Evolutionary conservation across 2,797 vertebrate genomes (phyloP), one percentile per base, ranked within the genome.

Genomic region (Zalophus californianus): DNA sequence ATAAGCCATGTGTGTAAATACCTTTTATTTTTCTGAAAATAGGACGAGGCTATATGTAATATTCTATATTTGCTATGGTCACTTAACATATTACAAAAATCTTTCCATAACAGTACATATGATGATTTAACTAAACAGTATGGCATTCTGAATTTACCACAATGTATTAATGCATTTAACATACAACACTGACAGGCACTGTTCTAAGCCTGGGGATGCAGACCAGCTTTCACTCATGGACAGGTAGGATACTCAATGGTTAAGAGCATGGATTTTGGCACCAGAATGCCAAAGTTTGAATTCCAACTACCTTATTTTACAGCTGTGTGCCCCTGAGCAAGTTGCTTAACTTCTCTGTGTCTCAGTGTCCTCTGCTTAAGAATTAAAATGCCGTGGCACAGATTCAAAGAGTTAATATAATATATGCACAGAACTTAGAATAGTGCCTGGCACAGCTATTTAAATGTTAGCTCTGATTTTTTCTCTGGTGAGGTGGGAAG

Each of bases 401-500:
- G 27, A 73, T 56, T 58, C 64, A 66, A 60, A 41, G 38, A 80
- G 35, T 18, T 23, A 60, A 54, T 48, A 52, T 10, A 68, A 54
- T 48, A 52, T 10, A 68, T 5, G 7, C 7, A 32, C 18, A 83
- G 7, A 25, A 60, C 35, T 88, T 58, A 89, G 13, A 93, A 70
- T 2, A 66, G 50, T 15, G 29, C 29, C 85, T 56, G 38, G 23
- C 5, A 35, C 29, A 21, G 35, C 64, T 23, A 41, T 25, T 41
- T 84, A 89, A 62, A n/a, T 2, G 12, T 91, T 62, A 80, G 38
- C 54, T 80, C 60, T 35, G 90, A 44, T 32, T 56, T 41, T 13
- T 86, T 89, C 86, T 92, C 68, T 72, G 62, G n/a, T 75, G n/a
- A 29, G 29, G n/a, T 91, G 27, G 44, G 18, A 85, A 93, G 44